These are phyloP conservation scores for Parascotia fuliginaria DNA, from an alignment of 2,888 invertebrate genomes.

Conservation along the genomic window DNA sequence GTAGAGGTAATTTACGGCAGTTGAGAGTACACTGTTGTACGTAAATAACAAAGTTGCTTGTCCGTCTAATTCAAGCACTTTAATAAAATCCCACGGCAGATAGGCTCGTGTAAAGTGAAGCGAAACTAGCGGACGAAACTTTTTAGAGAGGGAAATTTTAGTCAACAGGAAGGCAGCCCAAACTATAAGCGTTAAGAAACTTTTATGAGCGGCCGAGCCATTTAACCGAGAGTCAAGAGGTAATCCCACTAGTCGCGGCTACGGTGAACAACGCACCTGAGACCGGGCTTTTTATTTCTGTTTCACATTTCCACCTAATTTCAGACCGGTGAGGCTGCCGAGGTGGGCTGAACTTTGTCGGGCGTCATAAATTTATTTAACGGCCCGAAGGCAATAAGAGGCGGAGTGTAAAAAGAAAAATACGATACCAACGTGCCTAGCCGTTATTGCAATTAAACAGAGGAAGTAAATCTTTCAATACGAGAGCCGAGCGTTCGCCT, in stretches of 20 bases:
- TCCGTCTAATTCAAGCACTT: conserved; percentile 53
- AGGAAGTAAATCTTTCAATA: conserved; percentile 86
- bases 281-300: conserved; percentile 79
- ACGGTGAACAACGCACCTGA: conserved; percentile 76
- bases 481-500: conserved; percentile 80
- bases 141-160: conserved; percentile 71
- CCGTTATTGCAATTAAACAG: conserved; percentile 86
- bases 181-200: conserved; percentile 82
- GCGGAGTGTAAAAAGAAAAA: conserved; percentile 85
- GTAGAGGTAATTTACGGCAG: conserved; percentile 26
- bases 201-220: conserved; percentile 79
- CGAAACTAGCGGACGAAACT: conserved; percentile 66
- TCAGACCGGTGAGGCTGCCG: conserved; percentile 69
- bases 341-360: conserved; percentile 85
- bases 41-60: conserved; percentile 69
- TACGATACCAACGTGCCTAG: conserved; percentile 86
- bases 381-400: conserved; percentile 85
- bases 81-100: conserved; percentile 66
- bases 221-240: conserved; percentile 81
- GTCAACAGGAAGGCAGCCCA: conserved; percentile 67
- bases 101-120: conserved; percentile 65
- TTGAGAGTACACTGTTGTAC: conserved; percentile 45
- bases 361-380: conserved; percentile 86
- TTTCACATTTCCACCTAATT: conserved; percentile 83
- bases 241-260: conserved; percentile 71